Conservation (phyloP, 1,140 invertebrate species). For the Brachionus sp. region DNA sequence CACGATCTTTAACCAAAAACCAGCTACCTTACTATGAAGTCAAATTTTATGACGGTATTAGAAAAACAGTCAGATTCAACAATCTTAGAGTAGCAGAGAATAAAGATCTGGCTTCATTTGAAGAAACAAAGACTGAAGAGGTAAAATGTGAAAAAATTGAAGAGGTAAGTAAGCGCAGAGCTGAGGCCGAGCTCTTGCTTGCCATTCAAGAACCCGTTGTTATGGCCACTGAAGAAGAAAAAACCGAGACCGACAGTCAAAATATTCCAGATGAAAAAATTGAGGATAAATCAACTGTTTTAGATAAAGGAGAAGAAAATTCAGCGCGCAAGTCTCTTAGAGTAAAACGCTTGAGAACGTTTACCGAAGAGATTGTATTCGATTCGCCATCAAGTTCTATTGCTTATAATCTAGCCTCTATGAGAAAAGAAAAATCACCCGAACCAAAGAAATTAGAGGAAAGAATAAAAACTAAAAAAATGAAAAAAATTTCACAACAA, state of each 20-base stretch:
- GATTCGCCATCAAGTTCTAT: constrained; percentile 14
- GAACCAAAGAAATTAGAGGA: neutral
- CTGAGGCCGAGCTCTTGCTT: neutral
- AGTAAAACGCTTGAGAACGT: constrained; percentile 15
- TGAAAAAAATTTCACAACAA: neutral
- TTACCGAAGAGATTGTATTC: constrained; percentile 34
- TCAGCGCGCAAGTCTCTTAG: neutral
- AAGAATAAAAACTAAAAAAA: neutral
- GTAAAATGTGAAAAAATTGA: neutral
- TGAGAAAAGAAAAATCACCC: neutral
- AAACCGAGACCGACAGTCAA: neutral
- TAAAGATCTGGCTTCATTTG: neutral
- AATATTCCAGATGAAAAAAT: neutral
- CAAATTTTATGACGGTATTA: constrained; percentile 3
- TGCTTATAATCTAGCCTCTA: constrained; percentile 27
- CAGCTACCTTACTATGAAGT: constrained; percentile 13
- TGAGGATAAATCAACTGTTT: neutral
- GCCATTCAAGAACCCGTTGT: constrained; percentile 6
- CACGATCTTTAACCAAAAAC: neutral
- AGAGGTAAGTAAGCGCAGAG: neutral
- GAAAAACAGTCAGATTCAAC: neutral
- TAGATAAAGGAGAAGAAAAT: neutral
- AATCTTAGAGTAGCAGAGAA: neutral
- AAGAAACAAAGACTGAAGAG: neutral
- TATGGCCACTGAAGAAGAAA: neutral